phyloP scores from a whole-genome alignment of 2,113 vertebrate genomes.

The Nettapus auritus region DNA sequence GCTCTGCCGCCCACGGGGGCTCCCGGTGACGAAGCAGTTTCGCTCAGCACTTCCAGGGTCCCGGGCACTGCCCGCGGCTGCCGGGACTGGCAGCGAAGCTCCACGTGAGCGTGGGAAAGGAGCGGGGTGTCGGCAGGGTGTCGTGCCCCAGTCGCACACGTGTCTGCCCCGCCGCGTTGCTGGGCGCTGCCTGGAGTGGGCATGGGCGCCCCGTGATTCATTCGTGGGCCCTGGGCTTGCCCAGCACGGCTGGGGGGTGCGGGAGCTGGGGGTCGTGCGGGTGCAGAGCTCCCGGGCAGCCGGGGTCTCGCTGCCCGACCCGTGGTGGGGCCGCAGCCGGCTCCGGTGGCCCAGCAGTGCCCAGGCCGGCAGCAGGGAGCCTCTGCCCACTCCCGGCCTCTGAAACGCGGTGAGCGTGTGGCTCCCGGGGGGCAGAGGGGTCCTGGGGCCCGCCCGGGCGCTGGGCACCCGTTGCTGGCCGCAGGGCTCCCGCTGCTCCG shows the following conservation, averaged over 20 bases:
- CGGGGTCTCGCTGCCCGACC: not conserved
- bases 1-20: not conserved
- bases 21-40: conserved; percentile 56
- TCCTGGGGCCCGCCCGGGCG: no score
- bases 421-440: no score
- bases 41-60: conserved; percentile 32
- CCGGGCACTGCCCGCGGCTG: not conserved
- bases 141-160: not conserved
- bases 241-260: not conserved
- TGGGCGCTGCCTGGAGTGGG: no score
- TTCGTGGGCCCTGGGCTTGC: not conserved
- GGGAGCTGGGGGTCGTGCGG: not conserved
- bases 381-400: no score
- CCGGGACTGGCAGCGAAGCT: not conserved
- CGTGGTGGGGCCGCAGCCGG: no score
- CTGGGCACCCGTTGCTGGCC: no score
- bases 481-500: no score
- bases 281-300: not conserved
- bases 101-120: conserved; percentile 50
- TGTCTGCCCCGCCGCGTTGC: not conserved
- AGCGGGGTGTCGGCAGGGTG: not conserved
- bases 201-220: not conserved
- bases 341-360: not conserved
- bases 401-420: no score
- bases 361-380: no score